Conservation (phyloP, 2,113 vertebrate species). For the Athene noctua region DNA sequence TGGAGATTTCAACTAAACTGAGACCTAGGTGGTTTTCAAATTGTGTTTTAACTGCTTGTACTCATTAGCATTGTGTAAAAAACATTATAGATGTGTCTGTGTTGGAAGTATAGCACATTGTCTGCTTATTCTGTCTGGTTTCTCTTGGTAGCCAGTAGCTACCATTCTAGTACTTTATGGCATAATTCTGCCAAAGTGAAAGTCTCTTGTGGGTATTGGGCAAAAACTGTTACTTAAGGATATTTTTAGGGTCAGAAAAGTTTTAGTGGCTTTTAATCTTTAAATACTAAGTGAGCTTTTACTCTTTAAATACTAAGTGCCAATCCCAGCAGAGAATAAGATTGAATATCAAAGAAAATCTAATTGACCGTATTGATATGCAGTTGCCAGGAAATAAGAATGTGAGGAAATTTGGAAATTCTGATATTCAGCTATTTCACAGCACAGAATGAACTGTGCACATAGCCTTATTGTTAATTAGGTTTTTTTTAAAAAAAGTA, state of each 20-base stretch:
- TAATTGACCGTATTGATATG: not conserved
- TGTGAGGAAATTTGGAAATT: not conserved
- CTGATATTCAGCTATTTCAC: not conserved
- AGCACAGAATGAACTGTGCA: not conserved
- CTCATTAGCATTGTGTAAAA: not conserved
- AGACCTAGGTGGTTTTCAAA: not conserved
- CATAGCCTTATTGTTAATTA: not conserved
- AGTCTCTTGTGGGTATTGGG: not conserved
- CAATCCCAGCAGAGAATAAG: not conserved
- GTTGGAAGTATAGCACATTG: not conserved
- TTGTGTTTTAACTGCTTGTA: not conserved
- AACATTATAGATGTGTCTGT: not conserved
- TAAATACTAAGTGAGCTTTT: not conserved
- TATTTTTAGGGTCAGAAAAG: not conserved
- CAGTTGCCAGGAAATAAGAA: not conserved
- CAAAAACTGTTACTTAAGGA: not conserved
- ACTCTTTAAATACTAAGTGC: not conserved
- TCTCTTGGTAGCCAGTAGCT: not conserved
- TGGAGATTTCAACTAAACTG: not conserved
- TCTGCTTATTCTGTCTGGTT: not conserved
- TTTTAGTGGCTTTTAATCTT: not conserved
- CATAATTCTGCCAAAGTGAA: not conserved
- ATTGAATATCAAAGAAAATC: not conserved
- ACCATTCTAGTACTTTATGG: not conserved
- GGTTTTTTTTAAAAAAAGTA: not conserved